These are phyloP conservation scores for Enteromius paludinosus DNA, from an alignment of 2,797 vertebrate genomes.

Conservation along the genomic window DNA sequence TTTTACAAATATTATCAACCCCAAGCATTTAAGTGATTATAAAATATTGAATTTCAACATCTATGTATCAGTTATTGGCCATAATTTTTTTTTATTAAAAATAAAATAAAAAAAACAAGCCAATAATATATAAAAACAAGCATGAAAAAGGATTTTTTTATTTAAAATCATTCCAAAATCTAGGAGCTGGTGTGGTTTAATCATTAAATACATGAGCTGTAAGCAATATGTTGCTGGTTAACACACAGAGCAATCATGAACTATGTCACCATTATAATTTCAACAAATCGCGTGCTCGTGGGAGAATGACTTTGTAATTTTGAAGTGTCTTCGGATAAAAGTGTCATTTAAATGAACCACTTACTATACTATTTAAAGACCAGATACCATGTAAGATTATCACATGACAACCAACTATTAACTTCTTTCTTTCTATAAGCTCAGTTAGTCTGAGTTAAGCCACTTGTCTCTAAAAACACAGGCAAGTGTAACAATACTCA, in stretches of 20 bases:
- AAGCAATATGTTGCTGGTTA: background rate
- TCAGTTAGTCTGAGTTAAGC: slow-evolving; percentile 2
- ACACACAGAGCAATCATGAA: background rate
- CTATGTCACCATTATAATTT: background rate
- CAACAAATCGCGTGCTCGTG: background rate
- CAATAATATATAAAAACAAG: background rate
- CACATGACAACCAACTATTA: slow-evolving; percentile 22
- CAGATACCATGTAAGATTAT: slow-evolving; percentile 6
- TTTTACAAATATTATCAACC: background rate
- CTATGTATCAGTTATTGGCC: background rate
- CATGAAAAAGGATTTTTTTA: background rate
- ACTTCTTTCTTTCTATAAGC: slow-evolving; percentile 14
- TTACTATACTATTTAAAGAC: slow-evolving; percentile 5
- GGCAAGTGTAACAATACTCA: background rate
- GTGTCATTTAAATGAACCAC: background rate
- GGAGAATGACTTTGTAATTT: background rate
- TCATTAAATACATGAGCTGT: background rate
- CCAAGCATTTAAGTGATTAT: background rate
- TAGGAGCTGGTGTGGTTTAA: background rate
- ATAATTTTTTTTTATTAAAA: too few relatives aligned
- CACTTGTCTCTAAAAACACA: slow-evolving; percentile 5
- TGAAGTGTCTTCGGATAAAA: background rate
- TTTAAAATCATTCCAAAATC: background rate
- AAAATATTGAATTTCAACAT: background rate
- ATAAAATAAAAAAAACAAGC: background rate